A percentile compares a stretch with the other conserved stretches of the same genome.
Conservation (phyloP, 2,888 invertebrate species). For the Macaria liturata region DNA sequence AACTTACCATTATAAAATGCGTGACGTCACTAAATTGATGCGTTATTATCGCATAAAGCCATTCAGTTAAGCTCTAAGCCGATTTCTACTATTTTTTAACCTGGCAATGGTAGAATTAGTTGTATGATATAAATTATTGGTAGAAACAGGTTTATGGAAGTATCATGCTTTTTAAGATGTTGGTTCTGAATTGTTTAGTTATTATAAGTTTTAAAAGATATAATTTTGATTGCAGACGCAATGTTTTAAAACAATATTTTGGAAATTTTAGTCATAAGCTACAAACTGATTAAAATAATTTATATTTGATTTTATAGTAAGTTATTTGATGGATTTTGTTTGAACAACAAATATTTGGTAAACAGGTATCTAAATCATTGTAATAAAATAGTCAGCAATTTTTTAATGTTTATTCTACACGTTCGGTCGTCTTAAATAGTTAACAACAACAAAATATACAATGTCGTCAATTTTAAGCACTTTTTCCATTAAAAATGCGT, state of each 20-base stretch:
- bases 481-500: too few relatives aligned
- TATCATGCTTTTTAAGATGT: too few relatives aligned
- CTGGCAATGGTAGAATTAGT: slow-evolving; percentile 22
- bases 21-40: slow-evolving; percentile 32
- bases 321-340: too few relatives aligned
- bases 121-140: slow-evolving; percentile 3
- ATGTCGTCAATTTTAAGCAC: slow-evolving; percentile 43
- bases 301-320: too few relatives aligned
- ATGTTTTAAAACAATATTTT: too few relatives aligned
- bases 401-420: slow-evolving; percentile 77
- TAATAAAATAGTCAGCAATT: slow-evolving; percentile 2
- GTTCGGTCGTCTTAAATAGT: slow-evolving; percentile 73
- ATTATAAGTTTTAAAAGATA: too few relatives aligned
- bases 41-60: slow-evolving; percentile 42
- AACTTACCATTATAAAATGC: slow-evolving; percentile 50
- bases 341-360: too few relatives aligned
- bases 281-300: too few relatives aligned
- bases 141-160: slow-evolving; percentile 9
- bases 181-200: too few relatives aligned
- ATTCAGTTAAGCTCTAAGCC: slow-evolving; percentile 55
- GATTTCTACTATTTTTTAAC: slow-evolving; percentile 53
- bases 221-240: too few relatives aligned
- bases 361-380: not conserved
- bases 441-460: slow-evolving; percentile 81
- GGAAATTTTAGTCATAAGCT: too few relatives aligned